Base-by-base conservation (phyloP, 2,113 vertebrate genomes). In the Stegostoma tigrinum region DNA sequence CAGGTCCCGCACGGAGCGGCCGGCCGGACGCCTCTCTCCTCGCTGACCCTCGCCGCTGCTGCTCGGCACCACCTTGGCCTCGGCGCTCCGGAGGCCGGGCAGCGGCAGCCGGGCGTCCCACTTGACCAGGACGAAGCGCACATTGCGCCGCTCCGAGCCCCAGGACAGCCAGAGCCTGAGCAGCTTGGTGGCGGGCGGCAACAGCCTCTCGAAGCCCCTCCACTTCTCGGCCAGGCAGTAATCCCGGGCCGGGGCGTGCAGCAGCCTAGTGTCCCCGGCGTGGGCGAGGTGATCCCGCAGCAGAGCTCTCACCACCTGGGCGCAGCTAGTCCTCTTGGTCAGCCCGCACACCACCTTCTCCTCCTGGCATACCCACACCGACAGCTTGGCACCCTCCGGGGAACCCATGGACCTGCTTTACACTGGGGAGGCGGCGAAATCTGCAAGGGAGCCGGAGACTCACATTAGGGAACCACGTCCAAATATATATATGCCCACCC, bases 301-400 rank as follows among this genome's bases (percentile, higher is more conserved):
- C 94, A 99, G 97, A 0, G 99, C 99, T 96, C 98, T 97, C 96
- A 99, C 97, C 96, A 99, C 97, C 95, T 99, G 98, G 2, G 97
- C 96, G 15, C 99, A 98, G 7, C 98, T 99, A 3, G 99, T 99
- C 96, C 98, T 98, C 96, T 99, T 99, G 15, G 98, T 99, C 52
- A 99, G 97, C 23, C 99, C 99, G 95, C 98, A 99, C 38, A 99
- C 98, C 67, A 98, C 98, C 97, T 99, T 99, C 96, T 99, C 99
- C 96, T 99, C 99, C 67, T 98, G 98, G 97, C 98, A 98, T 96
- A 99, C 98, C 96, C 98, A 98, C 66, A 99, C 98, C 83, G 99
- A 98, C 95, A 99, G 98, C 97, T 99, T 98, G 96, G 98, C 98
- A 72, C 97, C 97, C 96, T 98, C 98, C 66, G 67, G 93, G 67